A percentile compares a stretch with the other conserved stretches of the same genome.
phyloP scores from a whole-genome alignment of 2,113 vertebrate genomes.

The Stomatorhinus ivindoensis region DNA sequence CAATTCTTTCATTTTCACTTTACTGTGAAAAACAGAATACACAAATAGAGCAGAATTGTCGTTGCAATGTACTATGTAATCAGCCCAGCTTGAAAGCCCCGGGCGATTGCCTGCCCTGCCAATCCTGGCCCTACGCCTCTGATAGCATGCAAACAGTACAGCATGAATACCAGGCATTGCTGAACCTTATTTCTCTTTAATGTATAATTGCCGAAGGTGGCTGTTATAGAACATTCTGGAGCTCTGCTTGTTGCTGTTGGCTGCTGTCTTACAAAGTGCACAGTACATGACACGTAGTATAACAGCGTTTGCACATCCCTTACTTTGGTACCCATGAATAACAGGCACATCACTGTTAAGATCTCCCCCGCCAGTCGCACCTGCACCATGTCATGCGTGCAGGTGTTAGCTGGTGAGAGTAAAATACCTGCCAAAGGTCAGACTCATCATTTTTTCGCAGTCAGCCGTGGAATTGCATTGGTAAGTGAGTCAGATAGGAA shows the following conservation, averaged over 20 bases:
- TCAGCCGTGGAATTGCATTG: neutral
- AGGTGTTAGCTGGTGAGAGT: neutral
- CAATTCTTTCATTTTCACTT: neutral
- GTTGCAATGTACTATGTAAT: neutral
- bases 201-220: neutral
- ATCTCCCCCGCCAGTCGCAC: neutral
- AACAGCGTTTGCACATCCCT: neutral
- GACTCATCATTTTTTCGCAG: neutral
- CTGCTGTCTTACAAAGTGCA: neutral
- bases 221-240: neutral
- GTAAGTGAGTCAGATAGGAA: neutral
- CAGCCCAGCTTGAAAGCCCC: too few species aligned
- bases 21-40: neutral
- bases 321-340: neutral
- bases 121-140: neutral
- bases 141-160: neutral
- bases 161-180: neutral
- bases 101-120: neutral
- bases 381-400: neutral
- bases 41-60: neutral
- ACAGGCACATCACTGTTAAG: neutral
- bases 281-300: neutral
- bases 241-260: neutral
- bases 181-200: neutral
- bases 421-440: neutral